These are phyloP conservation scores for Typhlichthys eigenmanni DNA, from an alignment of 2,797 vertebrate genomes.

Conservation along the genomic window DNA sequence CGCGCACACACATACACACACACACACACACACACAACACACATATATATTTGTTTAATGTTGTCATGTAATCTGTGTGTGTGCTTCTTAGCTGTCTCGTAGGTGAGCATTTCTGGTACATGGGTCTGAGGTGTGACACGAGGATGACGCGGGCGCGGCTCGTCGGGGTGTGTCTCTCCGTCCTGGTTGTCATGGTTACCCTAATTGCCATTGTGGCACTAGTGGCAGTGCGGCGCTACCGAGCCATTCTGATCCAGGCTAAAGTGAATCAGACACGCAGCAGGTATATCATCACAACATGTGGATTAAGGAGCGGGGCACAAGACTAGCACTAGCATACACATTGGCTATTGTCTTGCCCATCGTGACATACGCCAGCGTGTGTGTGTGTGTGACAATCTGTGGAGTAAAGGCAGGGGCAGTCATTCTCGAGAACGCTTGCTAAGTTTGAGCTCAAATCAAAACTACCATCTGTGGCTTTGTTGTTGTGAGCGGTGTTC, in stretches of 20 bases:
- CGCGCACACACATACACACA: not conserved
- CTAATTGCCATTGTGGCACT: constrained; percentile 71
- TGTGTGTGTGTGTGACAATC: not conserved
- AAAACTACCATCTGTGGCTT: no score
- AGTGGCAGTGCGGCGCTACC: constrained; percentile 80
- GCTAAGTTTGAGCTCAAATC: no score
- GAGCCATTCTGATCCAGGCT: constrained; percentile 82
- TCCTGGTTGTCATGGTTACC: constrained; percentile 71
- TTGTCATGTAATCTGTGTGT: not conserved
- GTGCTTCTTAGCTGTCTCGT: constrained; percentile 76
- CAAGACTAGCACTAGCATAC: not conserved
- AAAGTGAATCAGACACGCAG: constrained; percentile 88
- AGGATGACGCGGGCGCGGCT: constrained; percentile 82
- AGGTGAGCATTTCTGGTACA: constrained; percentile 85
- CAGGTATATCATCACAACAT: constrained; percentile 76
- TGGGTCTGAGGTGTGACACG: constrained; percentile 84
- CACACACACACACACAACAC: not conserved
- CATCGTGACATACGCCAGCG: not conserved
- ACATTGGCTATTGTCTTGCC: not conserved
- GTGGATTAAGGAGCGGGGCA: no score
- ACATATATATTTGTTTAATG: constrained; percentile 6
- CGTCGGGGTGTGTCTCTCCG: constrained; percentile 74
- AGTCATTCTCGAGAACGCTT: no score
- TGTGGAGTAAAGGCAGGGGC: not conserved
- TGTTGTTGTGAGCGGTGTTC: no score